These are phyloP conservation scores for Montipora capitata DNA, from an alignment of 92 coral and sea anemone genomes.

Conservation along the genomic window DNA sequence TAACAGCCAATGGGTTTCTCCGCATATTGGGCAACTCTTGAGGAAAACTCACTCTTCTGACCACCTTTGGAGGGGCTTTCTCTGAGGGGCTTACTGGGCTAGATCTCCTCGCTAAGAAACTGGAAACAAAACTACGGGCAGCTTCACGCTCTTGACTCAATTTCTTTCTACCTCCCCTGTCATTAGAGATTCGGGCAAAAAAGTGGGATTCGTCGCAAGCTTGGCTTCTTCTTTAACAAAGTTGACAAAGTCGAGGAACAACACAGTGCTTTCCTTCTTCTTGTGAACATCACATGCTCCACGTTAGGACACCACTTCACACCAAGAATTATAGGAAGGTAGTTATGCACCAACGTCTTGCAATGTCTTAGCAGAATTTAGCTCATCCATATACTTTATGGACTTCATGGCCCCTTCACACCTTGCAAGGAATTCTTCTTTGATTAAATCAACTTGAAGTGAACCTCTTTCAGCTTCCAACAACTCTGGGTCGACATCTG, in stretches of 20 bases:
- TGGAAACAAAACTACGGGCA: not conserved
- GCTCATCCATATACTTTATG: conserved; percentile 58
- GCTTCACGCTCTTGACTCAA: not conserved
- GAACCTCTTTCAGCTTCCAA: too few relatives aligned
- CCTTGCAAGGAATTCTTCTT: conserved; percentile 59
- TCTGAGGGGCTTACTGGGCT: not conserved
- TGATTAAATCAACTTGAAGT: too few relatives aligned
- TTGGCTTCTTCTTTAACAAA: conserved; percentile 2
- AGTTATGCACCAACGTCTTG: conserved; percentile 65
- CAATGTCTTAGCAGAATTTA: conserved; percentile 18
- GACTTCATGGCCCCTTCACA: conserved; percentile 78
- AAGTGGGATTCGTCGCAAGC: conserved; percentile 72
- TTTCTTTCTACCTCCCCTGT: not conserved
- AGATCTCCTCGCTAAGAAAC: not conserved
- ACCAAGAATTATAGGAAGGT: conserved; percentile 38
- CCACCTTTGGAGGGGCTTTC: not conserved
- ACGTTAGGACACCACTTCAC: conserved; percentile 52
- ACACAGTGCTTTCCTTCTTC: conserved; percentile 51
- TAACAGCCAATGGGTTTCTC: not conserved
- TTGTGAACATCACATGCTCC: conserved; percentile 65
- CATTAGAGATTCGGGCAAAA: conserved; percentile 62
- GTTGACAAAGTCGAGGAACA: conserved; percentile 64
- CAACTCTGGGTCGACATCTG: too few relatives aligned
- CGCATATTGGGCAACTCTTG: not conserved
- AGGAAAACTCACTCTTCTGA: not conserved